Conservation (phyloP, 1,140 invertebrate species). For the Bombus difficillimus region DNA sequence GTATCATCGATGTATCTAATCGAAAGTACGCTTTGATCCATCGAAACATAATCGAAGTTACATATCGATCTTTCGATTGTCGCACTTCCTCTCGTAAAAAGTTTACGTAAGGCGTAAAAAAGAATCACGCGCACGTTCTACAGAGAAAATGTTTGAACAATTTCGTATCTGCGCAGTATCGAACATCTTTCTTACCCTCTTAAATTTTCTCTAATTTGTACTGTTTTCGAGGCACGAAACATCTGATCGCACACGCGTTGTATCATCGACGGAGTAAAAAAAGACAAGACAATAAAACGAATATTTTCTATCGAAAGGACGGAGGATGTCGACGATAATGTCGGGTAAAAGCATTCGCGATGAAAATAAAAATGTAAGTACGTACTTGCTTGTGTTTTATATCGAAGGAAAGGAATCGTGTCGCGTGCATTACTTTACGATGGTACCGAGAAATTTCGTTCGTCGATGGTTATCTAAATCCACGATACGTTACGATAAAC, state of each 20-base stretch:
- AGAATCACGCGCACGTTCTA: neutral
- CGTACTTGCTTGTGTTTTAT: rapidly evolving
- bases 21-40: no score
- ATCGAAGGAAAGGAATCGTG: no score
- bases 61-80: no score
- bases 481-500: neutral
- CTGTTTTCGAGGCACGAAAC: no score
- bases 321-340: neutral
- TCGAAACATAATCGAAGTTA: no score
- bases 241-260: neutral
- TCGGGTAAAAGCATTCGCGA: neutral
- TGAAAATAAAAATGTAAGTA: neutral
- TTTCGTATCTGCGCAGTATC: no score
- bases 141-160: no score
- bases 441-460: neutral
- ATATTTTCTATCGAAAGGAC: neutral
- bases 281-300: neutral
- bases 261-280: neutral
- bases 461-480: neutral
- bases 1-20: no score
- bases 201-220: neutral
- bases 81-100: neutral
- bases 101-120: no score
- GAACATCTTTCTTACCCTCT: no score
- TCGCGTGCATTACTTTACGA: neutral